phyloP scores from a whole-genome alignment of 2,888 invertebrate genomes.

The Didymodactylos carnosus region DNA sequence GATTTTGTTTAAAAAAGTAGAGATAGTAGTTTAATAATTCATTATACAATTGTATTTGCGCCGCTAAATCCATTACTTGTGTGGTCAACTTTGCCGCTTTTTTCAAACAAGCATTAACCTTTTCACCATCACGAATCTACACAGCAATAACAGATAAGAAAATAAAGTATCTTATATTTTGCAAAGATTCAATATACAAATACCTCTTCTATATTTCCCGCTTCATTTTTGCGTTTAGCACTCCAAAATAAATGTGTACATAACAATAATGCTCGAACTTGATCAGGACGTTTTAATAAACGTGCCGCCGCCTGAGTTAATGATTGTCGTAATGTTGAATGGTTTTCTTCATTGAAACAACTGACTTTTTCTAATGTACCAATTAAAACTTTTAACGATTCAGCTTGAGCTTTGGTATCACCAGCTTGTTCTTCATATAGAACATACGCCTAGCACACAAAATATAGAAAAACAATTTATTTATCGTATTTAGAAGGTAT shows the following conservation, averaged over 20 bases:
- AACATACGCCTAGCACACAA: conserved; percentile 74
- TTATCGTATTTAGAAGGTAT: too few relatives aligned
- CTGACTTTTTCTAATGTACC: conserved; percentile 82
- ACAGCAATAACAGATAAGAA: too few relatives aligned
- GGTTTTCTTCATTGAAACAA: conserved; percentile 86
- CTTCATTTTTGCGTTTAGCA: conserved; percentile 37
- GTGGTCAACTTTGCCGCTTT: conserved; percentile 81
- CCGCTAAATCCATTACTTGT: conserved; percentile 88
- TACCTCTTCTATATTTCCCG: too few relatives aligned
- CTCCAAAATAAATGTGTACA: conserved; percentile 88
- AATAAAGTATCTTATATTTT: too few relatives aligned
- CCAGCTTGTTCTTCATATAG: conserved; percentile 78
- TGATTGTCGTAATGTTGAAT: conserved; percentile 80
- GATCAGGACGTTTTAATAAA: conserved; percentile 87
- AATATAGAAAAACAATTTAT: too few relatives aligned
- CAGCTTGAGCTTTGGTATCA: conserved; percentile 55
- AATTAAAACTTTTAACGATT: conserved; percentile 80
- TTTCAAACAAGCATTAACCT: conserved; percentile 79
- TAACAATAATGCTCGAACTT: conserved; percentile 74
- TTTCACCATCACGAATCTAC: conserved; percentile 51
- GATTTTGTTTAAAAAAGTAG: conserved; percentile 19
- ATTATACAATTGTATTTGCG: conserved; percentile 82
- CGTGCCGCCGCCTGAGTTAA: conserved; percentile 87
- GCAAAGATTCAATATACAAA: too few relatives aligned
- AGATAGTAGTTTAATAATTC: conserved; percentile 48